Evolutionary conservation across 2,113 vertebrate species (phyloP).

Genomic region (Heterocephalus glaber): DNA sequence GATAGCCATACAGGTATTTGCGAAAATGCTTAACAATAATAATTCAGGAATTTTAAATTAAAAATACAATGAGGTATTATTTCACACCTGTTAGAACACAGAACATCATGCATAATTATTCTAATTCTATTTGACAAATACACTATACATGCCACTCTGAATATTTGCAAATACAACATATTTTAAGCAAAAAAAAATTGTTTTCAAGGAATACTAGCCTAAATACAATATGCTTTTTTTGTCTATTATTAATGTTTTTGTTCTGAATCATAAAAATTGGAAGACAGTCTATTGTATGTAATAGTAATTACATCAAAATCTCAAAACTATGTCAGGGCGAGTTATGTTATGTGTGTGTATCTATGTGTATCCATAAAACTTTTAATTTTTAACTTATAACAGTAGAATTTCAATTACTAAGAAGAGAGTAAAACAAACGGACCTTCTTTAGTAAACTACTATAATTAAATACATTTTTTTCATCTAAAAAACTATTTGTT

Average conservation of each 20-base stretch:
- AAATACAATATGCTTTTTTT: background rate
- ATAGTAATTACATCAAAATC: background rate
- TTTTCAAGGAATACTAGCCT: background rate
- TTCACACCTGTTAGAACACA: background rate
- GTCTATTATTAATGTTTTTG: background rate
- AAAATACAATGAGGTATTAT: background rate
- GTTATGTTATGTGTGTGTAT: background rate
- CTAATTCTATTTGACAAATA: conserved; percentile 18
- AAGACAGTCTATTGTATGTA: background rate
- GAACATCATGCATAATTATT: background rate
- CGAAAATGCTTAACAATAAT: background rate
- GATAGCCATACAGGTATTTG: background rate
- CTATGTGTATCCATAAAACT: background rate
- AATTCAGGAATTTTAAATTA: background rate
- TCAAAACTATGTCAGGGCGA: background rate
- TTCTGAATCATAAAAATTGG: background rate
- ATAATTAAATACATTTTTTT: background rate
- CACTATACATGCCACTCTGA: background rate
- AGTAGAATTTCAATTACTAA: background rate
- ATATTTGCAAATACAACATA: background rate
- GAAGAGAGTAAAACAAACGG: background rate
- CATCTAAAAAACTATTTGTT: background rate
- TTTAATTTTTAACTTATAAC: background rate
- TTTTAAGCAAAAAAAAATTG: background rate
- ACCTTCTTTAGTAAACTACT: background rate